phyloP scores from a whole-genome alignment of 2,113 vertebrate genomes.

The Neodontobutis hainanensis region DNA sequence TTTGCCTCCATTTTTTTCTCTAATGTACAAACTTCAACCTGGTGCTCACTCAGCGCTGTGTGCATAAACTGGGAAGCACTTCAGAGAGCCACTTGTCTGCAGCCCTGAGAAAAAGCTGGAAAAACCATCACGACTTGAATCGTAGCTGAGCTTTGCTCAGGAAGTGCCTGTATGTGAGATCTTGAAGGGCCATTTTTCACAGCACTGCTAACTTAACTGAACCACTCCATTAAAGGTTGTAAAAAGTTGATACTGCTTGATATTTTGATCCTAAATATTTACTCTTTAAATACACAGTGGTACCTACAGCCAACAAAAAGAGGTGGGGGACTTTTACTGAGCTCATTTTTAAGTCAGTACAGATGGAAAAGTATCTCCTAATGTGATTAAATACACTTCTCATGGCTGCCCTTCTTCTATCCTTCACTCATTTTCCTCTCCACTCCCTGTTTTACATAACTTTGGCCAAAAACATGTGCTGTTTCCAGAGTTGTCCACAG shows the following conservation, averaged over 20 bases:
- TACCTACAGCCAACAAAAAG: slow-evolving; percentile 32
- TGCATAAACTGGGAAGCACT: slow-evolving; percentile 49
- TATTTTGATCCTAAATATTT: neutral
- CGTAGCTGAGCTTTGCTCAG: slow-evolving; percentile 22
- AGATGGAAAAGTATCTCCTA: slow-evolving; percentile 51
- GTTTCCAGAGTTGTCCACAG: slow-evolving; percentile 38
- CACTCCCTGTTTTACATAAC: slow-evolving; percentile 51
- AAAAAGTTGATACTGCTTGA: neutral
- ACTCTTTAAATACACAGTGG: neutral
- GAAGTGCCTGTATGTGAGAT: slow-evolving; percentile 40
- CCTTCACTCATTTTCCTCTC: slow-evolving; percentile 59
- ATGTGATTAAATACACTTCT: slow-evolving; percentile 58
- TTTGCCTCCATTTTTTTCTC: slow-evolving; percentile 8
- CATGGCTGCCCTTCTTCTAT: slow-evolving; percentile 40
- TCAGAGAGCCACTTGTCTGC: slow-evolving; percentile 49
- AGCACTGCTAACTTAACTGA: neutral
- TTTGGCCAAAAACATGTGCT: slow-evolving; percentile 51
- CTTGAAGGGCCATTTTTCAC: slow-evolving; percentile 36
- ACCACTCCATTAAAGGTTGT: neutral
- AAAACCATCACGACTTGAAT: slow-evolving; percentile 61
- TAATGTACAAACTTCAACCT: slow-evolving; percentile 16
- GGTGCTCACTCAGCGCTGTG: slow-evolving; percentile 27
- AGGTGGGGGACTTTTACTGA: slow-evolving; percentile 52
- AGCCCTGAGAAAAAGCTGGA: slow-evolving; percentile 61
- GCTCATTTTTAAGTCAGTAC: slow-evolving; percentile 54